Evolutionary conservation across 2,797 vertebrate genomes (phyloP).

Genomic region (Lepus oiostolus): DNA sequence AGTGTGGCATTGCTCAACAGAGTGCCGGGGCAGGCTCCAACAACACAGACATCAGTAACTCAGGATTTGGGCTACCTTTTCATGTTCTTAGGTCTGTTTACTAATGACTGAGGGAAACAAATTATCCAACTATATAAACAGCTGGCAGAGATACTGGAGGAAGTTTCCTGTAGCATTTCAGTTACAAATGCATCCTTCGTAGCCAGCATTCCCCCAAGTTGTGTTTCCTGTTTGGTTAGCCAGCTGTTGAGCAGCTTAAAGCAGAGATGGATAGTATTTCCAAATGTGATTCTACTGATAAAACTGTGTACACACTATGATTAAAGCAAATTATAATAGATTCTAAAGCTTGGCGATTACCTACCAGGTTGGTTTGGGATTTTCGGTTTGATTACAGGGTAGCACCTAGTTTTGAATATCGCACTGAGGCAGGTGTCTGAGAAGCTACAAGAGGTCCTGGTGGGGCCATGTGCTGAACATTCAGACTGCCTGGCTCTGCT

Average conservation of each 20-base stretch:
- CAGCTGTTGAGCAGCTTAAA: constrained; percentile 70
- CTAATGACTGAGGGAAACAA: constrained; percentile 19
- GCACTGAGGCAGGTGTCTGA: background rate
- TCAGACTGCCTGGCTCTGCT: constrained; percentile 17
- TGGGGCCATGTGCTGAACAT: background rate
- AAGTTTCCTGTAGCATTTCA: constrained; percentile 15
- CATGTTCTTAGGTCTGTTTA: constrained; percentile 21
- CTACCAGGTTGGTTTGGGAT: constrained; percentile 62
- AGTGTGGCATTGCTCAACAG: background rate
- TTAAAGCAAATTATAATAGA: constrained; percentile 79
- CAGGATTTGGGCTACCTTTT: constrained; percentile 32
- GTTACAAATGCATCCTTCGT: constrained; percentile 52
- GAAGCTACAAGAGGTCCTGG: background rate
- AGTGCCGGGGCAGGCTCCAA: background rate
- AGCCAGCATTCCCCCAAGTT: constrained; percentile 67
- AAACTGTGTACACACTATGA: constrained; percentile 68
- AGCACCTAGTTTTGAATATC: background rate
- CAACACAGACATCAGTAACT: background rate
- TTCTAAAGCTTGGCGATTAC: constrained; percentile 70
- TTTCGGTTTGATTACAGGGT: constrained; percentile 54
- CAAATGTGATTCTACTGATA: constrained; percentile 79
- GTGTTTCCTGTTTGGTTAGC: constrained; percentile 78
- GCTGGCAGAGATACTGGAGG: constrained; percentile 32
- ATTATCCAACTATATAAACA: constrained; percentile 26
- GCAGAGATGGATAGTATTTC: constrained; percentile 70